Evolutionary conservation across 1,140 invertebrate genomes (phyloP).

Genomic region (Mylabris phalerata): DNA sequence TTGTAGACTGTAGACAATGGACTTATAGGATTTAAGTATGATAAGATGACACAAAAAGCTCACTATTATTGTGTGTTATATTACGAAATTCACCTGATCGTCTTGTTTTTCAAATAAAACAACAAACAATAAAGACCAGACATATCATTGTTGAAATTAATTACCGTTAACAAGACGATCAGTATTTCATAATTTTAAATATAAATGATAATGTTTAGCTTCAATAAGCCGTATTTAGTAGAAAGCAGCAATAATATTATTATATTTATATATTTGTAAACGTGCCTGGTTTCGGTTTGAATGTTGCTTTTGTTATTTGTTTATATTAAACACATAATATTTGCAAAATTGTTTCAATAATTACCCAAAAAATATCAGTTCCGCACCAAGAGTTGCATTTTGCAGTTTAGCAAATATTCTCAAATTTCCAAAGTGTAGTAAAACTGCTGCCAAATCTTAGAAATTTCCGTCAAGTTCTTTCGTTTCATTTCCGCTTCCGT

Average conservation of each 20-base stretch:
- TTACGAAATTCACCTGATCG: background rate
- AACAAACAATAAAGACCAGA: no score
- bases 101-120: no score
- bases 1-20: slow-evolving; percentile 23
- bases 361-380: no score
- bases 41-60: slow-evolving; percentile 11
- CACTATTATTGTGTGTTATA: slow-evolving; percentile 10
- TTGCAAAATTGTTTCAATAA: slow-evolving; percentile 7
- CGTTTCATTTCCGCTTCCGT: background rate
- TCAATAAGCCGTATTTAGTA: slow-evolving; percentile 16
- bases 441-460: no score
- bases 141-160: no score
- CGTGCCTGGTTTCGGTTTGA: slow-evolving; percentile 23
- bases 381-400: no score
- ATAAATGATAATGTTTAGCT: slow-evolving; percentile 2
- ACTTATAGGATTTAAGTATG: background rate
- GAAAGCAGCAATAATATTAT: slow-evolving; percentile 25
- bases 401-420: no score
- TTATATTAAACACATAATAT: slow-evolving; percentile 21
- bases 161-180: no score
- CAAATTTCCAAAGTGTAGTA: no score
- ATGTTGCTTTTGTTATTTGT: slow-evolving; percentile 24
- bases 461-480: no score
- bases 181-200: no score
- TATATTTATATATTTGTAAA: slow-evolving; percentile 33